Conservation (phyloP, 2,797 vertebrate species). For the Chloroceryle amazona region DNA sequence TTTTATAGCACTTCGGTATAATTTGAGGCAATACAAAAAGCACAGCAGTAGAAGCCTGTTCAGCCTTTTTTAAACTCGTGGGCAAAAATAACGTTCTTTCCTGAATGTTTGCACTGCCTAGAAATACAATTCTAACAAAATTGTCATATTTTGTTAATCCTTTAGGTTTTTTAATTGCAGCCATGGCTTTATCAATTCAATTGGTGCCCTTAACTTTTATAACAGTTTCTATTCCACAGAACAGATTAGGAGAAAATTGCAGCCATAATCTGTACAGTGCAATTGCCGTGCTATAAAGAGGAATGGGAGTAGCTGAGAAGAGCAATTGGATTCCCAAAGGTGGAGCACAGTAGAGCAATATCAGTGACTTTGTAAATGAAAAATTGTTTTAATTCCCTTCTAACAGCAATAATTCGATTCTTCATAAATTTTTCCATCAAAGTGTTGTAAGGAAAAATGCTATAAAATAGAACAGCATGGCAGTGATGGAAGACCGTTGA, state of each 20-base stretch:
- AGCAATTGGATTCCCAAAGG: slow-evolving; percentile 83
- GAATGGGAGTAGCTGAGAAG: slow-evolving; percentile 81
- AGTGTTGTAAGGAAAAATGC: slow-evolving; percentile 78
- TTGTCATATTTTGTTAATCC: slow-evolving; percentile 49
- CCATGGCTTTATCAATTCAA: slow-evolving; percentile 70
- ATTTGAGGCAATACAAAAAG: background rate
- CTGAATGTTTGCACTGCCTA: background rate
- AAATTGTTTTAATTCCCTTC: slow-evolving; percentile 90
- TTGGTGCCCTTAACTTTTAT: slow-evolving; percentile 72
- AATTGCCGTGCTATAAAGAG: slow-evolving; percentile 83
- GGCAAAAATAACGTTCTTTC: slow-evolving; percentile 3
- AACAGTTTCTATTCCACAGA: slow-evolving; percentile 80
- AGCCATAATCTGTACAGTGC: slow-evolving; percentile 83
- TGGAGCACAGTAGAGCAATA: slow-evolving; percentile 83
- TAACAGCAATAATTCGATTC: slow-evolving; percentile 87
- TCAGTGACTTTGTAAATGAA: slow-evolving; percentile 85
- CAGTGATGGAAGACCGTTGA: slow-evolving; percentile 55
- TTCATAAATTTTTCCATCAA: slow-evolving; percentile 89
- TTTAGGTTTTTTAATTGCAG: slow-evolving; percentile 70
- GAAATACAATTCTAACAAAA: slow-evolving; percentile 39
- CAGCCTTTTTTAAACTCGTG: background rate
- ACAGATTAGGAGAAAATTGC: slow-evolving; percentile 87
- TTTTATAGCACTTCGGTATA: background rate
- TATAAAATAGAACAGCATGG: slow-evolving; percentile 68
- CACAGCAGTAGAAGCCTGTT: background rate